Base-by-base conservation (phyloP, 2,113 vertebrate genomes). In the Erythrocebus patas region DNA sequence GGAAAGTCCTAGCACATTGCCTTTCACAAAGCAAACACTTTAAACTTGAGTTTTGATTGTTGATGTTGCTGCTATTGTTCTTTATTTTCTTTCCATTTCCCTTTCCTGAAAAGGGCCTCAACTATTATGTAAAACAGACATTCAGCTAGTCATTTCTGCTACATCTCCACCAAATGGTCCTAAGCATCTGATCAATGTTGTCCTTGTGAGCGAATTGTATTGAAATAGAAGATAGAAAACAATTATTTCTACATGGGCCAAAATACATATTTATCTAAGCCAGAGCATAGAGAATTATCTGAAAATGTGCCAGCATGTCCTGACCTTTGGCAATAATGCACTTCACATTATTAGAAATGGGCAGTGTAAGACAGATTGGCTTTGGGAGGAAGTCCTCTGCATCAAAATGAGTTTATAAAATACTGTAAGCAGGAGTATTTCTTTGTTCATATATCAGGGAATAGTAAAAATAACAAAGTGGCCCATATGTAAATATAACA, bases 351-450 rank as follows among this genome's bases (percentile, higher is more conserved):
- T 81, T 35, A 80, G 25, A 88, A 92, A 73, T 76, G 20, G 22
- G 20, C 40, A 89, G 23, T 55, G 48, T 6, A 95, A 93, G n/a
- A 90, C 6, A 96, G 61, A 1, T 50, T 6, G 20, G 40, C 32
- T 12, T 92, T 61, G 12, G 14, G 27, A 96, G 6, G 27, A 89
- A 78, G 12, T 45, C 2, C 13, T 87, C 11, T 92, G 68, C 52
- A 92, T 88, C 8, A 72, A 93, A 97, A 57, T 72, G 13, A 61
- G 52, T 55, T 68, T 68, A 92, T 88, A 79, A 93, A 97, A 84
- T 59, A 82, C 2, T 87, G 14, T 89, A 13, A 83, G 78, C 8
- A 25, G 16, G 32, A 30, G 1, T 72, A 61, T 92, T 90, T 84
- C 18, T 89, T 84, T 90, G 38, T 82, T 78, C 14, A 61, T 27